These are phyloP conservation scores for Lagria hirta DNA, from an alignment of 2,888 invertebrate genomes.

Conservation along the genomic window DNA sequence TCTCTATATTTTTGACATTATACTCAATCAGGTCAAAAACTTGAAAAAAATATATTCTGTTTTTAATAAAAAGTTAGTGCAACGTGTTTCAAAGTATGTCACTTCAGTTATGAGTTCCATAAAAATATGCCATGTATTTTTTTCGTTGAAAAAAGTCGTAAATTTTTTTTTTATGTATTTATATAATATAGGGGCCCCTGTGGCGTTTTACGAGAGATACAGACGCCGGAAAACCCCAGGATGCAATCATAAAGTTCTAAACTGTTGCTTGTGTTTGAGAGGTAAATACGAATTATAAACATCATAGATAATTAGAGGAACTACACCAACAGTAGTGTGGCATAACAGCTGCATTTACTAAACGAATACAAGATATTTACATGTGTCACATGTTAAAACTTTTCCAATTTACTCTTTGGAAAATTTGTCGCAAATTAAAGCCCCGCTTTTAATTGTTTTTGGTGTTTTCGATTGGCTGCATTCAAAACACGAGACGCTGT, in stretches of 20 bases:
- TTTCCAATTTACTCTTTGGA: too few species aligned
- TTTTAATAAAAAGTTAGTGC: too few species aligned
- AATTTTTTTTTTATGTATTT: constrained; percentile 25
- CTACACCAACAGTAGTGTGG: constrained; percentile 12
- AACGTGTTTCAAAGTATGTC: too few species aligned
- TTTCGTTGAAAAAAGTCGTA: constrained; percentile 19
- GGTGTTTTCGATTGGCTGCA: too few species aligned
- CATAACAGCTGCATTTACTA: constrained; percentile 19
- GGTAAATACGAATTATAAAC: constrained; percentile 27
- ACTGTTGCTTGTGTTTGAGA: constrained; percentile 30
- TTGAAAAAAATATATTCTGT: too few species aligned
- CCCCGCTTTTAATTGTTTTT: too few species aligned
- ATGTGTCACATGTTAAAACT: constrained; percentile 19
- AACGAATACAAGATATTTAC: constrained; percentile 18
- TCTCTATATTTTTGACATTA: too few species aligned
- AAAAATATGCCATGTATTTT: constrained; percentile 20
- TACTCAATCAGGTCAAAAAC: too few species aligned
- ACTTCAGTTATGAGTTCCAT: constrained; percentile 15
- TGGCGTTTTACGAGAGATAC: constrained; percentile 25
- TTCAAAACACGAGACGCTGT: too few species aligned
- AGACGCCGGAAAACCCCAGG: constrained; percentile 26
- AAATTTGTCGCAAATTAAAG: too few species aligned
- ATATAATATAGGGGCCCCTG: constrained; percentile 18
- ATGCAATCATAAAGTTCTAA: constrained; percentile 29
- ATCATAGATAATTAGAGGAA: constrained; percentile 25